phyloP scores from a whole-genome alignment of 1,140 invertebrate genomes.

The Polyergus mexicanus region DNA sequence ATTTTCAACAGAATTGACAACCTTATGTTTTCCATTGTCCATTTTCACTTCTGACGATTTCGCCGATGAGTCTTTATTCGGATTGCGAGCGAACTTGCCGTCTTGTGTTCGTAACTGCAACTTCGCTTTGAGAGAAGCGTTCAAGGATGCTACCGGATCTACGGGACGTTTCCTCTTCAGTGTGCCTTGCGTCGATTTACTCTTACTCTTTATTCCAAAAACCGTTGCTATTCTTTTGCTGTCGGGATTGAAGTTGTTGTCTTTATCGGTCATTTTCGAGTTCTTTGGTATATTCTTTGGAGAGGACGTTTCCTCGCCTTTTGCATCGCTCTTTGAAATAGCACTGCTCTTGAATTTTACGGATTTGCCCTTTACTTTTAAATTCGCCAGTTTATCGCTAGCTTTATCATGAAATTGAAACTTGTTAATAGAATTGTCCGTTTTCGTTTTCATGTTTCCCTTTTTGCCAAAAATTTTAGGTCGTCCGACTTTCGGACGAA shows the following conservation, averaged over 20 bases:
- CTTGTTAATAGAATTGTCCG: not conserved
- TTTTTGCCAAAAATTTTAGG: slow-evolving; percentile 78
- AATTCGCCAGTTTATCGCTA: not conserved
- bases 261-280: slow-evolving; percentile 19
- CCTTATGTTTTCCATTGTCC: not conserved
- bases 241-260: not conserved
- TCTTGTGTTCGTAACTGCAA: slow-evolving; percentile 80
- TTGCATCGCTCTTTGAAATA: slow-evolving; percentile 8
- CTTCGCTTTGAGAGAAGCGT: slow-evolving; percentile 79
- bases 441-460: slow-evolving; percentile 78
- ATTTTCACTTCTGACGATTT: slow-evolving; percentile 42
- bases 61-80: slow-evolving; percentile 60
- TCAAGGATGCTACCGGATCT: slow-evolving; percentile 72
- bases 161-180: slow-evolving; percentile 71
- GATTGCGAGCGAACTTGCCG: slow-evolving; percentile 81
- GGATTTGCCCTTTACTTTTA: not conserved
- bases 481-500: slow-evolving; percentile 65
- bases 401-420: slow-evolving; percentile 22
- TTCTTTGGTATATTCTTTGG: slow-evolving; percentile 46
- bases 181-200: slow-evolving; percentile 28
- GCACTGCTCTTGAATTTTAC: slow-evolving; percentile 9
- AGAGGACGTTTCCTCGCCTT: slow-evolving; percentile 5
- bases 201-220: slow-evolving; percentile 27
- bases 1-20: slow-evolving; percentile 11
- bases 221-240: not conserved